Evolutionary conservation across 1,140 invertebrate genomes (phyloP).

Genomic region (Alviniconcha marisindica): DNA sequence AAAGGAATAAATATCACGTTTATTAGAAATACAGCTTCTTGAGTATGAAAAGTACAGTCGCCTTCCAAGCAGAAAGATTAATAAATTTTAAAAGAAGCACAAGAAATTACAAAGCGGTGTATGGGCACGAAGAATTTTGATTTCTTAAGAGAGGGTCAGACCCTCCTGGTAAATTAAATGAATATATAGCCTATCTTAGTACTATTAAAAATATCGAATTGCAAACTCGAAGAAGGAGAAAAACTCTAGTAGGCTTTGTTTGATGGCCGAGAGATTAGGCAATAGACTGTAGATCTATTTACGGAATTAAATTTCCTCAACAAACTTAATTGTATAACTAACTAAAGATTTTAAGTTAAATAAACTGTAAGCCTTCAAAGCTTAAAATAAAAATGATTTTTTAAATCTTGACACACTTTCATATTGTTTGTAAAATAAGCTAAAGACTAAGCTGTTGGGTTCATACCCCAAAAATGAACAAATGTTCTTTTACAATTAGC

Average conservation of each 20-base stretch:
- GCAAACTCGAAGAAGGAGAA: too few relatives aligned
- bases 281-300: too few relatives aligned
- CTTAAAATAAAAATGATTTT: not conserved
- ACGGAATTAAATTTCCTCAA: too few relatives aligned
- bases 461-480: slow-evolving; percentile 17
- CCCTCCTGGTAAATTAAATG: not conserved
- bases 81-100: slow-evolving; percentile 18
- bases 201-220: too few relatives aligned
- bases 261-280: too few relatives aligned
- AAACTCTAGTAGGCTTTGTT: too few relatives aligned
- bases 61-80: slow-evolving; percentile 30
- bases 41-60: slow-evolving; percentile 21
- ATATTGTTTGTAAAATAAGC: not conserved
- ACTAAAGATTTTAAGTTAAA: slow-evolving; percentile 33
- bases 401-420: not conserved
- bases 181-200: too few relatives aligned
- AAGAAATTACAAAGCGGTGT: not conserved
- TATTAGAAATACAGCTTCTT: slow-evolving; percentile 15
- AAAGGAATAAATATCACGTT: not conserved
- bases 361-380: slow-evolving; percentile 39
- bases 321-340: too few relatives aligned
- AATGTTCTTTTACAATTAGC: slow-evolving; percentile 12
- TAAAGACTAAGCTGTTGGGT: slow-evolving; percentile 24
- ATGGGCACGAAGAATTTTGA: slow-evolving; percentile 30
- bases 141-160: slow-evolving; percentile 16